A percentile compares a stretch with the other conserved stretches of the same genome.
Evolutionary conservation across 2,113 vertebrate genomes (phyloP).

Genomic region (Calidris pygmaea): DNA sequence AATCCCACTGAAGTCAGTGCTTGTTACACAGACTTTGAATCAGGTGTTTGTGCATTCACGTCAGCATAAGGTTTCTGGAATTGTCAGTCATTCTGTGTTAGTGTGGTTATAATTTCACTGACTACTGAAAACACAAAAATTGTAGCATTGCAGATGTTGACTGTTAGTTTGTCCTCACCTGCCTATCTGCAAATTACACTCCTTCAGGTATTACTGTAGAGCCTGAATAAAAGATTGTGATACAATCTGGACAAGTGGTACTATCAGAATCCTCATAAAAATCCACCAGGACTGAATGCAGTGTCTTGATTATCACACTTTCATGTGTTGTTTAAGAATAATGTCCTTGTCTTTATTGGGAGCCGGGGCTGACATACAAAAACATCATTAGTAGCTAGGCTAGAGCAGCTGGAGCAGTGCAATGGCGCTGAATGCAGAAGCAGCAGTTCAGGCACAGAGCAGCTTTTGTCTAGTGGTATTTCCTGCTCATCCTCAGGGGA

Average conservation of each 20-base stretch:
- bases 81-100: neutral
- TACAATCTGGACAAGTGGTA: neutral
- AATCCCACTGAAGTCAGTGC: neutral
- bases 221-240: neutral
- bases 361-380: slow-evolving; percentile 8
- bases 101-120: neutral
- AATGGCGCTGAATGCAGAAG: slow-evolving; percentile 34
- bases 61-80: neutral
- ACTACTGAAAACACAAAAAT: neutral
- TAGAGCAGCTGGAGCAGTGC: neutral
- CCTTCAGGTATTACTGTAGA: neutral
- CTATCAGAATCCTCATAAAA: neutral
- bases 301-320: neutral
- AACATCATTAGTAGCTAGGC: slow-evolving; percentile 10
- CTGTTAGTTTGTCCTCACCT: neutral
- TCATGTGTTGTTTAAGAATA: neutral
- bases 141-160: neutral
- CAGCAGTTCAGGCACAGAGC: slow-evolving; percentile 29
- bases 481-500: slow-evolving; percentile 64
- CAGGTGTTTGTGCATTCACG: neutral
- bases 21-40: neutral
- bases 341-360: neutral
- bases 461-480: slow-evolving; percentile 49
- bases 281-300: neutral
- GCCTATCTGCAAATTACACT: neutral